Evolutionary conservation across 2,888 invertebrate genomes (phyloP).

Genomic region (Arctia plantaginis): DNA sequence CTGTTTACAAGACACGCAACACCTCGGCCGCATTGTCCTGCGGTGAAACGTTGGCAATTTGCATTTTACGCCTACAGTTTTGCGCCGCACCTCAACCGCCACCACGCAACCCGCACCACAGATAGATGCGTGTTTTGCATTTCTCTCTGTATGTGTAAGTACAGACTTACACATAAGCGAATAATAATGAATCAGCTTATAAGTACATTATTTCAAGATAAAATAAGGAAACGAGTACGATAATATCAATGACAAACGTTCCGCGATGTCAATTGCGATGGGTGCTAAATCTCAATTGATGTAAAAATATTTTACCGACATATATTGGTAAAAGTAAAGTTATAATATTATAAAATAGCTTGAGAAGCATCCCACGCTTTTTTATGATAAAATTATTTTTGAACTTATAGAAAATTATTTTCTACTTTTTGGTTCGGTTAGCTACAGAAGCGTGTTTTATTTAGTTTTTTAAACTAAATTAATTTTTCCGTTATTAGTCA

Average conservation of each 20-base stretch:
- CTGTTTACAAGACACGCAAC: conserved; percentile 84
- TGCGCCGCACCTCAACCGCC: conserved; percentile 37
- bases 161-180: conserved; percentile 47
- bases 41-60: conserved; percentile 80
- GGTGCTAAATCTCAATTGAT: too few relatives aligned
- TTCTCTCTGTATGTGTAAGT: conserved; percentile 62
- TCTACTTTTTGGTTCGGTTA: too few relatives aligned
- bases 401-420: too few relatives aligned
- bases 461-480: too few relatives aligned
- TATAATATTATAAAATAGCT: too few relatives aligned
- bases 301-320: too few relatives aligned
- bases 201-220: conserved; percentile 32
- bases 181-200: conserved; percentile 43
- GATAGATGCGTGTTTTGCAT: conserved; percentile 65
- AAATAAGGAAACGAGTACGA: conserved; percentile 44
- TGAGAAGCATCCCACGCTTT: too few relatives aligned
- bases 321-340: too few relatives aligned
- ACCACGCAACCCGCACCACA: conserved; percentile 36
- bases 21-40: conserved; percentile 81
- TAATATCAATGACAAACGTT: conserved; percentile 51
- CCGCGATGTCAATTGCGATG: conserved; percentile 50
- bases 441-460: too few relatives aligned
- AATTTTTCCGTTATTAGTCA: too few relatives aligned
- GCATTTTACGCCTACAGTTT: conserved; percentile 79
- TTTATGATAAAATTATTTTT: too few relatives aligned